Evolutionary conservation across 2,113 vertebrate genomes (phyloP).

Genomic region (Megaptera novaeangliae): DNA sequence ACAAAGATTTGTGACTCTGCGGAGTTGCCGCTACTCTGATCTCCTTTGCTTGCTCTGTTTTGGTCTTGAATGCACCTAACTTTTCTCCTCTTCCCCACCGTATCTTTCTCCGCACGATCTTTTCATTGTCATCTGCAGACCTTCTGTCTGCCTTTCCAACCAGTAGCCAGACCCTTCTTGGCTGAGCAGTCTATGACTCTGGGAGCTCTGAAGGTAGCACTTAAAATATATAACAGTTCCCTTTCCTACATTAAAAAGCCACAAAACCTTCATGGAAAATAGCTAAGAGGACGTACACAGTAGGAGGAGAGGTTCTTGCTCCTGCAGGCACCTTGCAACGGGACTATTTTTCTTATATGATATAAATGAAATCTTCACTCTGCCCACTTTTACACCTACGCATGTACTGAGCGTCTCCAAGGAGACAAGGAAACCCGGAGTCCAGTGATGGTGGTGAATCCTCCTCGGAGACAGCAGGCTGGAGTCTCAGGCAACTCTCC

Average conservation of each 20-base stretch:
- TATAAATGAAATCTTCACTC: slow-evolving; percentile 86
- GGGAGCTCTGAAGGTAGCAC: not conserved
- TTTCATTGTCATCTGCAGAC: not conserved
- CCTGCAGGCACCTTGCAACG: slow-evolving; percentile 79
- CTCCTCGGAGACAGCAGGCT: slow-evolving; percentile 70
- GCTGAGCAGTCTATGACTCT: not conserved
- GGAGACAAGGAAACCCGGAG: slow-evolving; percentile 81
- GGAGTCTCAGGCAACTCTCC: slow-evolving; percentile 63
- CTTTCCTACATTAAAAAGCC: not conserved
- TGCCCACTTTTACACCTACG: slow-evolving; percentile 86
- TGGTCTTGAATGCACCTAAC: not conserved
- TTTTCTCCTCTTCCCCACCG: not conserved
- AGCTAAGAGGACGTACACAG: slow-evolving; percentile 67
- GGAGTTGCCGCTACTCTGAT: not conserved
- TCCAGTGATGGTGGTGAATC: slow-evolving; percentile 79
- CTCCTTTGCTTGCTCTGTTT: not conserved
- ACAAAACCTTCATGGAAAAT: slow-evolving; percentile 47
- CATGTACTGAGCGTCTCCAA: slow-evolving; percentile 86
- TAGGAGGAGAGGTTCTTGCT: slow-evolving; percentile 74
- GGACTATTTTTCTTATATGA: slow-evolving; percentile 85
- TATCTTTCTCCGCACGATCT: not conserved
- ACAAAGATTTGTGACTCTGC: not conserved
- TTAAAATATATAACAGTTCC: not conserved
- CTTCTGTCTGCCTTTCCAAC: not conserved
- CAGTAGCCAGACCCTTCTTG: not conserved